These are phyloP conservation scores for Bambusicola thoracicus DNA, from an alignment of 2,113 vertebrate genomes.

Conservation along the genomic window DNA sequence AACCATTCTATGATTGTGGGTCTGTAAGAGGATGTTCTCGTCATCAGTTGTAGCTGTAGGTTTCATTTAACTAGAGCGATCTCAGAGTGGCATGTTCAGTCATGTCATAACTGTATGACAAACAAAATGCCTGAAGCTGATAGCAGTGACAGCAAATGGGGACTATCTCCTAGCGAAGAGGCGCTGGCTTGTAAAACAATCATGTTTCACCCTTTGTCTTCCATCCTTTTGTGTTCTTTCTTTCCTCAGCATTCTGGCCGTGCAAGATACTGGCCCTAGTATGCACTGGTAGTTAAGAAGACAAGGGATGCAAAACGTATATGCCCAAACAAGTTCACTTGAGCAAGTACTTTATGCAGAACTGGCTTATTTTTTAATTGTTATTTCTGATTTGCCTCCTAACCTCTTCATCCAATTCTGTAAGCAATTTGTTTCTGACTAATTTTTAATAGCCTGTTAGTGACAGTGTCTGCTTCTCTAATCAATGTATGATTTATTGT, in stretches of 20 bases:
- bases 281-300: background rate
- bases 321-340: background rate
- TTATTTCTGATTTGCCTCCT: background rate
- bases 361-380: background rate
- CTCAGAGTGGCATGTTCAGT: slow-evolving; percentile 25
- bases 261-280: background rate
- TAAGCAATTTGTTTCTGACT: slow-evolving; percentile 14
- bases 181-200: slow-evolving; percentile 13
- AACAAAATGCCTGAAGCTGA: slow-evolving; percentile 31
- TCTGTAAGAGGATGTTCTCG: background rate
- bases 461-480: background rate
- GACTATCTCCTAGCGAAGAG: background rate
- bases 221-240: slow-evolving; percentile 11
- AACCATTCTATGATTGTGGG: background rate
- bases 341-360: background rate
- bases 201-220: slow-evolving; percentile 29
- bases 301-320: background rate
- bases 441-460: slow-evolving; percentile 9
- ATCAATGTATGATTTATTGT: background rate
- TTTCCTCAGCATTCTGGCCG: slow-evolving; percentile 22
- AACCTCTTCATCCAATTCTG: background rate
- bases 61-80: slow-evolving; percentile 14
- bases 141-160: slow-evolving; percentile 30
- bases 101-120: slow-evolving; percentile 40
- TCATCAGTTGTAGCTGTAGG: background rate